phyloP scores from a whole-genome alignment of 1,140 invertebrate genomes.

The Drosophila bifasciata region DNA sequence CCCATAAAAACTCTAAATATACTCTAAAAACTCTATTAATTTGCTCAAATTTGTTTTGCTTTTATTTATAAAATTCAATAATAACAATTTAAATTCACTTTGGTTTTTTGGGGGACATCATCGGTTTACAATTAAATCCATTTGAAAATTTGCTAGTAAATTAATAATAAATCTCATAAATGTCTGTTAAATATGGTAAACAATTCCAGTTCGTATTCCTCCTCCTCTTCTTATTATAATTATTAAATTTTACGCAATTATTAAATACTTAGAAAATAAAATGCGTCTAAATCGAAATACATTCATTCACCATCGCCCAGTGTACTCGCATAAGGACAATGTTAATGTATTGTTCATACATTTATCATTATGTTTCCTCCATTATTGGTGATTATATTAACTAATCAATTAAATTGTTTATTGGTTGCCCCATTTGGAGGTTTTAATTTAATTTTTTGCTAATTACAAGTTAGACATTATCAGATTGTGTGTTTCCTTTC shows the following conservation, averaged over 20 bases:
- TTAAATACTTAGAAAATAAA: conserved; percentile 80
- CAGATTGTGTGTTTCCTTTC: conserved; percentile 19
- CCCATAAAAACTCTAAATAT: too few species aligned
- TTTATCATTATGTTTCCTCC: conserved; percentile 34
- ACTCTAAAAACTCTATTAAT: too few species aligned
- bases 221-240: conserved; percentile 20
- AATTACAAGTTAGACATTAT: conserved; percentile 36
- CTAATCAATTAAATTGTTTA: conserved; percentile 58
- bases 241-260: conserved; percentile 52
- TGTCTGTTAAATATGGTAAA: conserved; percentile 55
- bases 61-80: conserved; percentile 70
- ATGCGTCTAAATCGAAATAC: conserved; percentile 75
- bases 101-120: conserved; percentile 28
- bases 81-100: conserved; percentile 67
- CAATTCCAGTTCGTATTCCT: conserved; percentile 55
- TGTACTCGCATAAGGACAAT: conserved; percentile 24
- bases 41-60: conserved; percentile 37
- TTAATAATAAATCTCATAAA: conserved; percentile 52
- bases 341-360: not conserved
- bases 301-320: conserved; percentile 32
- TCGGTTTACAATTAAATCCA: conserved; percentile 35
- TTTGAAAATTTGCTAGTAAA: conserved; percentile 71
- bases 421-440: not conserved
- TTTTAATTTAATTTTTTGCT: conserved; percentile 35
- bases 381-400: conserved; percentile 50